Conservation (phyloP, 2,888 invertebrate genomes). For the Leptopterna dolabrata region DNA sequence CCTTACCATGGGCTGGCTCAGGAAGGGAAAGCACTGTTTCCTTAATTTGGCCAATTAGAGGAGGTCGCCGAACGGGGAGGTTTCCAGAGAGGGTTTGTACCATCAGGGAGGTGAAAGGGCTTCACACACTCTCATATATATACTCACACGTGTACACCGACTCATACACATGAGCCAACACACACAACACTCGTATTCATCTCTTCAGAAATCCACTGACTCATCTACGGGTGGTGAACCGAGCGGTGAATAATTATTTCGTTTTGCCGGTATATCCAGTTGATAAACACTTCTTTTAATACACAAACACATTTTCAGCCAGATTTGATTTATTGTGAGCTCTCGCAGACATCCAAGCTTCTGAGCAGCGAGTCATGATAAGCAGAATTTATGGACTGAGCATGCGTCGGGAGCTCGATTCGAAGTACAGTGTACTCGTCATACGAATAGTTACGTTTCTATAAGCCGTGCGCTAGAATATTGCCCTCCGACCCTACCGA, state of each 20-base stretch:
- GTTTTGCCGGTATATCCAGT: not conserved
- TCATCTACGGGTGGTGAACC: not conserved
- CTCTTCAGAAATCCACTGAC: not conserved
- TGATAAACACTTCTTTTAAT: not conserved
- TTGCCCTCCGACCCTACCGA: too few species aligned
- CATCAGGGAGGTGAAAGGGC: not conserved
- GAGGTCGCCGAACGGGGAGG: not conserved
- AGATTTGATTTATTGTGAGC: too few species aligned
- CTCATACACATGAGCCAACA: not conserved
- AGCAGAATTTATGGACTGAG: too few species aligned
- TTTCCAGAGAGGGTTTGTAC: not conserved
- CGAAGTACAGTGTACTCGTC: too few species aligned
- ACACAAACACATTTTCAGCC: not conserved
- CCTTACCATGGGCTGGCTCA: not conserved
- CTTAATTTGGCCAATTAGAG: slow-evolving; percentile 41
- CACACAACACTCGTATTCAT: not conserved
- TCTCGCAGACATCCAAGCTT: too few species aligned
- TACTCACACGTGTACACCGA: not conserved
- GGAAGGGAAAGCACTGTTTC: slow-evolving; percentile 15
- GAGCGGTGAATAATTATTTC: not conserved
- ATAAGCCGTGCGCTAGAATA: too few species aligned
- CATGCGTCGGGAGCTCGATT: too few species aligned
- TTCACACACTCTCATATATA: not conserved
- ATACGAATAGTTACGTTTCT: too few species aligned
- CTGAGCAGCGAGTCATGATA: too few species aligned